Conservation (phyloP, 2,797 vertebrate genomes). For the Protonibea diacanthus region DNA sequence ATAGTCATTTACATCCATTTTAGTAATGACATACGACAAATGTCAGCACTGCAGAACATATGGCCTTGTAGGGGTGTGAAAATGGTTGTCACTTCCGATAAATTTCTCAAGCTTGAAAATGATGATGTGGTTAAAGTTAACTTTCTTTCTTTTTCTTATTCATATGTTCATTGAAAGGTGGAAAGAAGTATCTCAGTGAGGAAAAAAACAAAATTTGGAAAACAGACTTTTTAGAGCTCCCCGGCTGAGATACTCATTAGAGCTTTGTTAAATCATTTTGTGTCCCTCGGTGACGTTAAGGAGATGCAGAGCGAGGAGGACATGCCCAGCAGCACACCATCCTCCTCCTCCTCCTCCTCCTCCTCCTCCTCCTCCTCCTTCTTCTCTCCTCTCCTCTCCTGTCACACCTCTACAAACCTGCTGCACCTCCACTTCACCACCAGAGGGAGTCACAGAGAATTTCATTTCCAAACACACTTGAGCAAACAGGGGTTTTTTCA, state of each 20-base stretch:
- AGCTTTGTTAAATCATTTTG: conserved; percentile 13
- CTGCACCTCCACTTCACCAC: conserved; percentile 22
- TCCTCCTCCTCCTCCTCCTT: neutral
- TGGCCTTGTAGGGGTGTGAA: too few relatives aligned
- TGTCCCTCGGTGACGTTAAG: neutral
- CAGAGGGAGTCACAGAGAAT: conserved; percentile 51
- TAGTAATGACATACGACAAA: neutral
- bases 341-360: neutral
- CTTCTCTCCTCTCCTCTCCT: too few relatives aligned
- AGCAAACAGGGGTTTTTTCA: neutral
- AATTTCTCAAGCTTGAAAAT: neutral
- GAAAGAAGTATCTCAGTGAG: neutral
- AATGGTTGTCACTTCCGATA: too few relatives aligned
- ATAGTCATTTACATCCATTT: neutral
- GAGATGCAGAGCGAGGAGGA: conserved; percentile 4
- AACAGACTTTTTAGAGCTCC: neutral
- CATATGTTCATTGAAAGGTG: neutral
- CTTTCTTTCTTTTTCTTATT: neutral
- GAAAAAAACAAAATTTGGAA: neutral
- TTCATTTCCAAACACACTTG: neutral
- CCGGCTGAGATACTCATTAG: neutral
- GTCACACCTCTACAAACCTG: conserved; percentile 11
- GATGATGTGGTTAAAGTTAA: too few relatives aligned
- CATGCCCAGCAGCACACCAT: neutral
- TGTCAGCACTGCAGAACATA: neutral